Base-by-base conservation (phyloP, 2,113 vertebrate genomes). In the Tupaia tana region DNA sequence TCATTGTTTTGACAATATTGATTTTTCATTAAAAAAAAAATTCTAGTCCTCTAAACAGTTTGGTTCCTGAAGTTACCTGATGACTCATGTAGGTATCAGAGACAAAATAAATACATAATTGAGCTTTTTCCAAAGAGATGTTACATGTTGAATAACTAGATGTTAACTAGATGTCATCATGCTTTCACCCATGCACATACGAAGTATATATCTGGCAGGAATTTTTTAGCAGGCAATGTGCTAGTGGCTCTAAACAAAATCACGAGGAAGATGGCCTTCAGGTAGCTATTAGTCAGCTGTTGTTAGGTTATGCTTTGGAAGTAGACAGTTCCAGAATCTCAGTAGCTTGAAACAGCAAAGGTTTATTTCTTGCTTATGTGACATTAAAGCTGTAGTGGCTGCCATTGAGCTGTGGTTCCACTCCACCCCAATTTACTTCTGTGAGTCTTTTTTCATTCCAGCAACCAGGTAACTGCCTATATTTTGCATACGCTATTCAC, bases 1-100 rank as follows among this genome's bases (percentile, higher is more conserved):
- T 82, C 8, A 4, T 85, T 71, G 43, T 77, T 77, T 91, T 69
- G 54, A 6, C 15, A 67, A 18, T n/a, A 66, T 54, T 85, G 14
- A 75, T 78, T 92, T 78, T 86, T 64, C 29, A 85, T 24, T 29
- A 69, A 31, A 87, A 89, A 87, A 89, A 9, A 94, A 80, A 86
- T 79, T 78, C 16, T 15, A 78, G n/a, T 64, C 2, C 27, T 80
- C 19, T 89, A 71, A 81, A 89, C 52, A 8, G 43, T 54, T 75
- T 87, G 63, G 8, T 34, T 64, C 10, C 43, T 77, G 14, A 96
- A 91, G 34, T 94, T 27, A 34, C 10, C 18, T 89, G 31, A 66
- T 11, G 11, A 82, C 12, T 43, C 31, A 69, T 24, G 10, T 16
- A 87, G 27, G 1, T 43, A 80, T 7, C 9, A 59, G 8, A 77